phyloP scores from a whole-genome alignment of 2,888 invertebrate genomes.

The Drosophila vallismaia region DNA sequence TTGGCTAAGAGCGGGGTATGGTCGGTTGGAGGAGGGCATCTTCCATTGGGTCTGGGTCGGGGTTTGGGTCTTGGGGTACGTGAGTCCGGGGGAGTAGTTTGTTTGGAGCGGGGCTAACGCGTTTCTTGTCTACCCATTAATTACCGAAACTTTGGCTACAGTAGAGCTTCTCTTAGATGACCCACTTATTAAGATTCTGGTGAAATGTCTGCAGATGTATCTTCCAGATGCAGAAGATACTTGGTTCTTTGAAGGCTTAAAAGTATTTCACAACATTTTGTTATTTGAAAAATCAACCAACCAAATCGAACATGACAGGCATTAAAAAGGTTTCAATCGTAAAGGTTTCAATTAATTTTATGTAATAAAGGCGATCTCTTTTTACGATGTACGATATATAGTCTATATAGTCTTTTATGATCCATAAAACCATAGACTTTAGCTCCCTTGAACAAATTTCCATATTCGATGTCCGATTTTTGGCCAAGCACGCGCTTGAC shows the following conservation, averaged over 20 bases:
- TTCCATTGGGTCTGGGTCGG: background rate
- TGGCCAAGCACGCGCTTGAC: slow-evolving; percentile 42
- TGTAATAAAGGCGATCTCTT: background rate
- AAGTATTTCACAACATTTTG: background rate
- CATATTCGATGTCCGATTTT: slow-evolving; percentile 2
- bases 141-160: slow-evolving; percentile 40
- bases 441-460: slow-evolving; percentile 37
- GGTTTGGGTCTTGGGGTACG: slow-evolving; percentile 16
- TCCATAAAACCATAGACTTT: background rate
- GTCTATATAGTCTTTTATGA: too few relatives aligned
- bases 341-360: background rate
- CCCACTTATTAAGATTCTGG: background rate
- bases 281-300: background rate
- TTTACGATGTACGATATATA: too few relatives aligned
- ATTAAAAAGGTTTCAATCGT: background rate
- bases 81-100: slow-evolving; percentile 15
- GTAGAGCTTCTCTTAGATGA: background rate
- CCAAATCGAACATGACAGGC: background rate
- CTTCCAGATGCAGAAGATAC: background rate
- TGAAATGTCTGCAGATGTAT: background rate
- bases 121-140: slow-evolving; percentile 46
- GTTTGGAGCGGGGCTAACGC: slow-evolving; percentile 16
- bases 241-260: background rate
- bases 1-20: background rate
- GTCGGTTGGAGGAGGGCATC: background rate